These are phyloP conservation scores for Thripadectes ignobilis DNA, from an alignment of 2,797 vertebrate species.

Conservation along the genomic window DNA sequence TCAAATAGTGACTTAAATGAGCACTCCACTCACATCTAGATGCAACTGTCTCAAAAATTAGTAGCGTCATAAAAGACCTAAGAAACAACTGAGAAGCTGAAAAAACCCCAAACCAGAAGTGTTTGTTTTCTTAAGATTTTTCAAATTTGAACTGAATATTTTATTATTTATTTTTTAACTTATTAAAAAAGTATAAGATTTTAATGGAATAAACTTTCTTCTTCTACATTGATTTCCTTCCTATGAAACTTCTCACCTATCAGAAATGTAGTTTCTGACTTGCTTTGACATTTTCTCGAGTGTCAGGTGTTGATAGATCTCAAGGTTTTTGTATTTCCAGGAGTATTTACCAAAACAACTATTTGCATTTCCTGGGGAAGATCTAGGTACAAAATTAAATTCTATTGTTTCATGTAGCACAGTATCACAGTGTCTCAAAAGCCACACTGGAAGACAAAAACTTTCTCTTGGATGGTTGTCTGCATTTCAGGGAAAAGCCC, in stretches of 20 bases:
- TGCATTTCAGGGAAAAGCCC: neutral
- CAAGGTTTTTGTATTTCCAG: neutral
- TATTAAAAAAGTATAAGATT: rapidly evolving
- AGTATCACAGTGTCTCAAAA: neutral
- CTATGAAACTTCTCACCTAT: neutral
- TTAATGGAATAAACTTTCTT: neutral
- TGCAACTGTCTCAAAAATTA: neutral
- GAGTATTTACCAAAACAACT: neutral
- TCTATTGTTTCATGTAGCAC: neutral
- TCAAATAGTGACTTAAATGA: neutral
- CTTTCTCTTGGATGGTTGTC: neutral
- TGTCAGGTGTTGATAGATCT: neutral
- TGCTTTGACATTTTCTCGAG: neutral
- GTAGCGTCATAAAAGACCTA: neutral
- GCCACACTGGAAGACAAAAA: neutral
- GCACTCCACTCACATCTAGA: neutral
- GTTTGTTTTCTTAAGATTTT: neutral
- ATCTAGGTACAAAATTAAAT: neutral
- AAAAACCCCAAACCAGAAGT: rapidly evolving
- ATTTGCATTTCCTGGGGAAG: neutral
- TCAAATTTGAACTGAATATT: neutral
- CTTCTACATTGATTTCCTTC: neutral
- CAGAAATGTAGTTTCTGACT: neutral
- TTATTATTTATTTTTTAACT: neutral
- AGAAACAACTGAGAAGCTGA: neutral